Percentiles rank a stretch among this genome's conserved stretches.
These are phyloP conservation scores for Microctenopoma lineatum DNA, from an alignment of 2,797 vertebrate genomes.

Conservation along the genomic window DNA sequence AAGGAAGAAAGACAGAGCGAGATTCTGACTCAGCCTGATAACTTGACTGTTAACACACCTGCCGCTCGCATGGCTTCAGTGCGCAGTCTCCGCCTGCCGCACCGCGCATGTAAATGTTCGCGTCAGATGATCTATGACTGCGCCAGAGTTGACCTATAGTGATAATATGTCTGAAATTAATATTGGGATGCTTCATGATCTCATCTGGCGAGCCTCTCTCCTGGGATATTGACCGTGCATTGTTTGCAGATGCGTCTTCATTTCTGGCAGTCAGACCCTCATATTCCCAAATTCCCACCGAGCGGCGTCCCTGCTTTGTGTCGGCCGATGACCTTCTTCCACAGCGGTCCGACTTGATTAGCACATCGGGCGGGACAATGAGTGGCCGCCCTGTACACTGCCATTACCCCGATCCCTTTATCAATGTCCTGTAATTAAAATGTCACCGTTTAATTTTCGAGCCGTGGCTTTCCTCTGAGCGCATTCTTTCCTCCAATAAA, in stretches of 20 bases:
- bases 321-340: slow-evolving; percentile 75
- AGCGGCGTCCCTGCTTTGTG: slow-evolving; percentile 60
- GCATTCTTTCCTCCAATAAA: slow-evolving; percentile 90
- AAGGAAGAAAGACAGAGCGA: too few species aligned
- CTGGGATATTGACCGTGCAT: slow-evolving; percentile 75
- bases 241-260: slow-evolving; percentile 81
- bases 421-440: slow-evolving; percentile 98
- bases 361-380: slow-evolving; percentile 75
- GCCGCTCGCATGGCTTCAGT: too few species aligned
- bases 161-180: slow-evolving; percentile 63
- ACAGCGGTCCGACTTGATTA: slow-evolving; percentile 80
- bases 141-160: slow-evolving; percentile 68
- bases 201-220: slow-evolving; percentile 62
- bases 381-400: slow-evolving; percentile 73
- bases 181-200: slow-evolving; percentile 59
- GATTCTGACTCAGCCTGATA: too few species aligned
- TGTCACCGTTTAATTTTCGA: slow-evolving; percentile 94
- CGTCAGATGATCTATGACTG: slow-evolving; percentile 63
- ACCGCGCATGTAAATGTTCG: slow-evolving; percentile 49
- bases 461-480: slow-evolving; percentile 84
- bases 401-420: slow-evolving; percentile 85
- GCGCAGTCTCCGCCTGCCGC: slow-evolving; percentile 23
- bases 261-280: slow-evolving; percentile 58
- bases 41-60: too few species aligned
- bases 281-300: slow-evolving; percentile 68